These are phyloP conservation scores for Sminthurinus aureus DNA, from an alignment of 2,888 invertebrate species.

Conservation along the genomic window DNA sequence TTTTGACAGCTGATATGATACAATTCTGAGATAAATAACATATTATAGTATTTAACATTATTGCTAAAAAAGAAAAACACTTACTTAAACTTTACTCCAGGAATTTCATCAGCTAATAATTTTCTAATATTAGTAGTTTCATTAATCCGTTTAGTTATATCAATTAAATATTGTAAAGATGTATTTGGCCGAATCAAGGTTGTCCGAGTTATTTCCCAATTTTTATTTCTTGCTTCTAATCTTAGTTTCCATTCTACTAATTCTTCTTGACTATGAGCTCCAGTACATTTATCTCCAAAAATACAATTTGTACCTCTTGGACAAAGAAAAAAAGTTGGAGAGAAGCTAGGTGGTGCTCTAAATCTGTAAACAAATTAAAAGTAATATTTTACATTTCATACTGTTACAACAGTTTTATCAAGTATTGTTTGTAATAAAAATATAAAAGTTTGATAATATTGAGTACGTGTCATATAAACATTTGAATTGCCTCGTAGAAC, in stretches of 20 bases:
- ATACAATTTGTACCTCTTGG: conserved; percentile 67
- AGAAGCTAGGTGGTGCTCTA: conserved; percentile 53
- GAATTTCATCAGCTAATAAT: conserved; percentile 51
- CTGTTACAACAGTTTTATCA: not conserved
- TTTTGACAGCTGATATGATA: too few relatives aligned
- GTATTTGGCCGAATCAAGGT: conserved; percentile 26
- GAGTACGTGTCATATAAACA: too few relatives aligned
- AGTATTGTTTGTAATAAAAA: too few relatives aligned
- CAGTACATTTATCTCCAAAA: conserved; percentile 75
- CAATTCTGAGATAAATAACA: too few relatives aligned
- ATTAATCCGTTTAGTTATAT: conserved; percentile 50
- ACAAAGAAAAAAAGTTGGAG: conserved; percentile 54
- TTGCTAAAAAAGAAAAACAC: conserved; percentile 1
- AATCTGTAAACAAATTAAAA: conserved; percentile 41
- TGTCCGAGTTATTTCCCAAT: conserved; percentile 26
- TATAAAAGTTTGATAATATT: too few relatives aligned
- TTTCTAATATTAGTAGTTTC: conserved; percentile 51
- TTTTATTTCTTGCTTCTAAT: conserved; percentile 31
- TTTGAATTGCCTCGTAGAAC: too few relatives aligned
- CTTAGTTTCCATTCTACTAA: conserved; percentile 75
- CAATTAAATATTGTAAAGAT: conserved; percentile 49
- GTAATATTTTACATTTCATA: not conserved
- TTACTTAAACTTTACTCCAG: conserved; percentile 53
- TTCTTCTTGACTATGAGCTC: conserved; percentile 77
- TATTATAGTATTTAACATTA: too few relatives aligned